Percentiles rank a stretch among this genome's conserved stretches.
These are phyloP conservation scores for Pantala flavescens DNA, from an alignment of 1,140 invertebrate species.

Conservation along the genomic window DNA sequence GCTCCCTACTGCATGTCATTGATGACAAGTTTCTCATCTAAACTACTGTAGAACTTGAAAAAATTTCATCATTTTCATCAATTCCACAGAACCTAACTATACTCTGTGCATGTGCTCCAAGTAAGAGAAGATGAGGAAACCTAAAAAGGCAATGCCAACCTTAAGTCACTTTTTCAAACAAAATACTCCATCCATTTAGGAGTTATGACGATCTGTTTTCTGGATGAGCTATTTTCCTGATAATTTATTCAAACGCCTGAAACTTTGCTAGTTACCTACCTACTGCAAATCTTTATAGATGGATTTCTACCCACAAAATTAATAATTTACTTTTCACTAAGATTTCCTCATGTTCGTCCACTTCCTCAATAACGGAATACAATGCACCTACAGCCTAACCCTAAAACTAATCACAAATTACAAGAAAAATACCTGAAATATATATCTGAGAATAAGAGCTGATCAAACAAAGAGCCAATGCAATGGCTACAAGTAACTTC, in stretches of 20 bases:
- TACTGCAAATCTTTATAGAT: too few species aligned
- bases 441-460: neutral
- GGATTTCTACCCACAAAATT: too few species aligned
- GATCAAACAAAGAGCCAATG: constrained; percentile 6
- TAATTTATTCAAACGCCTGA: too few species aligned
- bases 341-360: neutral
- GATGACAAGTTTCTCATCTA: neutral
- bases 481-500: neutral
- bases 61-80: neutral
- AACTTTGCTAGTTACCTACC: too few species aligned
- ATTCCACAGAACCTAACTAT: constrained; percentile 1
- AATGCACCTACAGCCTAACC: neutral
- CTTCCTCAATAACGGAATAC: neutral
- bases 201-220: too few species aligned
- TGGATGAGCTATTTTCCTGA: too few species aligned
- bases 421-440: constrained; percentile 10
- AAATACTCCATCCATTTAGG: too few species aligned
- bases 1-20: neutral
- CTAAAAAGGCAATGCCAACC: neutral
- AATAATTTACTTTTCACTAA: too few species aligned
- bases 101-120: neutral
- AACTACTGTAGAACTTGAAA: neutral
- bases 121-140: constrained; percentile 6
- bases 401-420: constrained; percentile 2
- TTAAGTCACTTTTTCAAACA: too few species aligned